Conservation (phyloP, 2,888 invertebrate species). For the Strigamia maritima region DNA sequence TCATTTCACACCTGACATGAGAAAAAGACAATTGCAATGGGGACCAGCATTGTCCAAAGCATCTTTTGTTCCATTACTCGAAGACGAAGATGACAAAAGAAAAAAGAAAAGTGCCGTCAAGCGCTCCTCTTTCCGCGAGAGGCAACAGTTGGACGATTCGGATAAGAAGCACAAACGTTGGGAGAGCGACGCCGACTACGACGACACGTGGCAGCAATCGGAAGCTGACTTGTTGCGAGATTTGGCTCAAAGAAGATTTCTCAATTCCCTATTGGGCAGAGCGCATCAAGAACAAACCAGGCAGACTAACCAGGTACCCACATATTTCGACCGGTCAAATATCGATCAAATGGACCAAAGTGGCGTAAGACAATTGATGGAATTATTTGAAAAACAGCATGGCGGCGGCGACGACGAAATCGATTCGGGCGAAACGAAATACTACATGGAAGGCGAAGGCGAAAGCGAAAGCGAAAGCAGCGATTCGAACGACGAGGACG, state of each 20-base stretch:
- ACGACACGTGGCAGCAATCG: slow-evolving; percentile 23
- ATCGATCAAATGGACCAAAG: neutral
- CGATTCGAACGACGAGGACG: slow-evolving; percentile 14
- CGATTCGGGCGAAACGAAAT: neutral
- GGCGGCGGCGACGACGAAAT: too few species aligned
- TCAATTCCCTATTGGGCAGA: neutral
- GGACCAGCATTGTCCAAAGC: slow-evolving; percentile 1
- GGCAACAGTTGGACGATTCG: neutral
- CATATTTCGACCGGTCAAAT: slow-evolving; percentile 7
- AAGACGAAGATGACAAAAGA: slow-evolving; percentile 34
- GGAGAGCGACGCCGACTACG: neutral
- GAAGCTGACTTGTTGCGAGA: neutral
- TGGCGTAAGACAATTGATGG: slow-evolving; percentile 22
- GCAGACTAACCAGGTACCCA: neutral
- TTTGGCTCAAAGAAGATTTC: slow-evolving; percentile 36
- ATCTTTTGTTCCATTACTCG: neutral
- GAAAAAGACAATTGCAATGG: slow-evolving; percentile 27
- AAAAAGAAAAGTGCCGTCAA: slow-evolving; percentile 32
- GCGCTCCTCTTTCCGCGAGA: slow-evolving; percentile 35
- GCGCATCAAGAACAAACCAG: neutral
- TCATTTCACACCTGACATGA: slow-evolving; percentile 19
- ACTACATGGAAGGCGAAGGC: slow-evolving; percentile 37
- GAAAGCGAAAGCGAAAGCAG: slow-evolving; percentile 23
- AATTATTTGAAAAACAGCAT: neutral
- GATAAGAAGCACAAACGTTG: slow-evolving; percentile 20